Evolutionary conservation across 2,113 vertebrate genomes (phyloP).

Genomic region (Daubentonia madagascariensis): DNA sequence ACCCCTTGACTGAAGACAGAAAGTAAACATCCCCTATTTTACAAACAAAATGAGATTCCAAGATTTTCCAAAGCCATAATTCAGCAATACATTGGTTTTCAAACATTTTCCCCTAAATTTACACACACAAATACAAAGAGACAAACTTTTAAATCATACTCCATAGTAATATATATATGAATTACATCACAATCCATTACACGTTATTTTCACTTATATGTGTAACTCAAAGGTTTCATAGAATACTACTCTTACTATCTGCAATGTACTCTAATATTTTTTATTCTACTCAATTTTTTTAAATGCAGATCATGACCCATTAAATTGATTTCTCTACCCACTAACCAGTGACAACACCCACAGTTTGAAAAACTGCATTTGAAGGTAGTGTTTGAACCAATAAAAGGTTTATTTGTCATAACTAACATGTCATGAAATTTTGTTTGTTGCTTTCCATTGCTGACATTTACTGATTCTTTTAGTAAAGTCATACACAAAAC

Average conservation of each 20-base stretch:
- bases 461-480: neutral
- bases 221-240: neutral
- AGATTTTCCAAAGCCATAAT: neutral
- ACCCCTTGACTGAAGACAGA: neutral
- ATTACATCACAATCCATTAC: neutral
- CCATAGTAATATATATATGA: neutral
- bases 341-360: neutral
- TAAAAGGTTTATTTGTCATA: neutral
- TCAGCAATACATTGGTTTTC: neutral
- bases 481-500: neutral
- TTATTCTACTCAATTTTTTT: neutral
- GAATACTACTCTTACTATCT: neutral
- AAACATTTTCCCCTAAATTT: neutral
- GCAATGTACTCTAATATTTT: neutral
- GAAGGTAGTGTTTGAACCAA: neutral
- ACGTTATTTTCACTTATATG: neutral
- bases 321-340: neutral
- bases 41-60: neutral
- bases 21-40: neutral
- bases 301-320: neutral
- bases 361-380: conserved; percentile 20
- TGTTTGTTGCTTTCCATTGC: neutral
- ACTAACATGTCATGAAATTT: neutral
- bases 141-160: neutral
- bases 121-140: neutral